These are phyloP conservation scores for Tetrao urogallus DNA, from an alignment of 2,113 vertebrate species.

Conservation along the genomic window DNA sequence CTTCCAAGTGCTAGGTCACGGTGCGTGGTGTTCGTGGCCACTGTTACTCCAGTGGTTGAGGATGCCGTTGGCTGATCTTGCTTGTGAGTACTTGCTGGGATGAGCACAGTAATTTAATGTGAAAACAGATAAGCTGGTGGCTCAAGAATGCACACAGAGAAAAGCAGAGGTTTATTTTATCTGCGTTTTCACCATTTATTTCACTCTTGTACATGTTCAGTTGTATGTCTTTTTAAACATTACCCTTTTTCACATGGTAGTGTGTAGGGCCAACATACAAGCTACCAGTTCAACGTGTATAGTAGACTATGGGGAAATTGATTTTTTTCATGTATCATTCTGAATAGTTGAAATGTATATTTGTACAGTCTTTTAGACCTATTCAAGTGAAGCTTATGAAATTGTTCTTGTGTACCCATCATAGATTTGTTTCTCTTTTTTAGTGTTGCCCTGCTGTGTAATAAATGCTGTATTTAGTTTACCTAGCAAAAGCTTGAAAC, in stretches of 20 bases:
- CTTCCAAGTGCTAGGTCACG: constrained; percentile 44
- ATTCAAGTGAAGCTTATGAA: constrained; percentile 89
- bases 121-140: constrained; percentile 68
- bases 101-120: constrained; percentile 75
- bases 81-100: constrained; percentile 62
- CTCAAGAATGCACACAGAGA: constrained; percentile 74
- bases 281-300: constrained; percentile 81
- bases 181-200: constrained; percentile 72
- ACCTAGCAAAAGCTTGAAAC: constrained; percentile 90
- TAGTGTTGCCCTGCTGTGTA: constrained; percentile 95
- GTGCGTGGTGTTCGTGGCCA: constrained; percentile 3
- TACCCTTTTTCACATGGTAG: constrained; percentile 76
- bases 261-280: constrained; percentile 75
- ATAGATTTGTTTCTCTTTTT: constrained; percentile 87
- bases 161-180: constrained; percentile 75
- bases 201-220: constrained; percentile 75
- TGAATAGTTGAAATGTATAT: constrained; percentile 95
- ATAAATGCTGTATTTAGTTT: constrained; percentile 93
- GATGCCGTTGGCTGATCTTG: constrained; percentile 36
- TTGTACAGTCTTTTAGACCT: constrained; percentile 99
- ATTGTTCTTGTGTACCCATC: constrained; percentile 89
- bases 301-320: constrained; percentile 80
- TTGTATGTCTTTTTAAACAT: constrained; percentile 73
- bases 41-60: constrained; percentile 19
- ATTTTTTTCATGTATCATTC: constrained; percentile 89